phyloP scores from a whole-genome alignment of 2,113 vertebrate genomes.

The Thunnus thynnus region DNA sequence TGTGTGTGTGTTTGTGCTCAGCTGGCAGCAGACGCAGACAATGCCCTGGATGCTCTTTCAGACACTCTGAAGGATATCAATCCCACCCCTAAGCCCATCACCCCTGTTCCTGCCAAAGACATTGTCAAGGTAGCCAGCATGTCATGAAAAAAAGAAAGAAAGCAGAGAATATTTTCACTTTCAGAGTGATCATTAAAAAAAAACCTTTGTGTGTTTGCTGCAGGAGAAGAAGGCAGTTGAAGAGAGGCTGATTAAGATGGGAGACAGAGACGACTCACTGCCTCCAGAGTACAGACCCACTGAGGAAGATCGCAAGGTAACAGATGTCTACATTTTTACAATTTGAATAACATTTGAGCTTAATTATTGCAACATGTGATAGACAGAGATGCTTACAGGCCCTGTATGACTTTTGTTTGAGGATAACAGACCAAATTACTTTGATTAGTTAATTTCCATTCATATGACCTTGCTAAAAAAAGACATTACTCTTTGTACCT shows the following conservation, averaged over 20 bases:
- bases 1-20: slow-evolving; percentile 43
- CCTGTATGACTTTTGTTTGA: not conserved
- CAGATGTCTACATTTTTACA: not conserved
- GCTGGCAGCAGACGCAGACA: slow-evolving; percentile 60
- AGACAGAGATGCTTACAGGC: not conserved
- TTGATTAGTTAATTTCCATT: too few species aligned
- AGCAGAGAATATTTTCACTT: not conserved
- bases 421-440: too few species aligned
- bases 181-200: not conserved
- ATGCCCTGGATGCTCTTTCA: slow-evolving; percentile 82
- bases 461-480: too few species aligned
- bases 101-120: slow-evolving; percentile 65
- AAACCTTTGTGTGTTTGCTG: not conserved
- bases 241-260: slow-evolving; percentile 80
- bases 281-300: slow-evolving; percentile 80
- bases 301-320: slow-evolving; percentile 78
- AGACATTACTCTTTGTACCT: too few species aligned
- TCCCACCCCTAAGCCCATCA: slow-evolving; percentile 63
- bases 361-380: not conserved
- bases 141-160: not conserved
- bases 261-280: slow-evolving; percentile 83
- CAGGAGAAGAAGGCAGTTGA: slow-evolving; percentile 81
- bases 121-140: slow-evolving; percentile 75
- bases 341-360: not conserved
- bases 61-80: slow-evolving; percentile 77